Conservation (phyloP, 2,113 vertebrate genomes). For the Pontoporia blainvillei region DNA sequence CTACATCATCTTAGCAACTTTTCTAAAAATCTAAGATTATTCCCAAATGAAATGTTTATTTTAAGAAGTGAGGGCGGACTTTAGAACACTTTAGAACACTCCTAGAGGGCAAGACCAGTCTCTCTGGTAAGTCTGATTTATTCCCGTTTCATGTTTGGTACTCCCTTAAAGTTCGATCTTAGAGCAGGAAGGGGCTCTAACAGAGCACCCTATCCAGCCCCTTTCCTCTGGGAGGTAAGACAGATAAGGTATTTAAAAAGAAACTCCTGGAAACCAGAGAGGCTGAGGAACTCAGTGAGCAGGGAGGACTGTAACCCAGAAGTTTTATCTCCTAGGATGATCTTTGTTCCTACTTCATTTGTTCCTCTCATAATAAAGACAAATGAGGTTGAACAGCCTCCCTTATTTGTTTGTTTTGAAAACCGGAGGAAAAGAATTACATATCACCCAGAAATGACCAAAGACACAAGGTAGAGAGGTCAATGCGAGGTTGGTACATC, state of each 20-base stretch:
- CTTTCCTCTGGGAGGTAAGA: neutral
- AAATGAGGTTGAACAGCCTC: neutral
- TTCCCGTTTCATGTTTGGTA: neutral
- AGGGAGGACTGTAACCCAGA: neutral
- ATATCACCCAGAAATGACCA: neutral
- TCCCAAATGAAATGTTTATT: neutral
- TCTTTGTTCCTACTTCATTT: neutral
- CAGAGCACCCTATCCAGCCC: neutral
- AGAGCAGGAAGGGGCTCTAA: neutral
- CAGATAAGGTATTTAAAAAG: neutral
- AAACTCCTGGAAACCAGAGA: neutral
- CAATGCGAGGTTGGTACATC: neutral
- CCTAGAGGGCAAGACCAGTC: neutral
- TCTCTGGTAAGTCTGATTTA: neutral
- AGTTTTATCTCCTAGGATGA: neutral
- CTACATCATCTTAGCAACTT: slow-evolving; percentile 12
- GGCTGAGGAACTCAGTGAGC: neutral
- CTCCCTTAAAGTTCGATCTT: neutral
- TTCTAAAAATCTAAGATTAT: slow-evolving; percentile 3
- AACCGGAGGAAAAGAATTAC: neutral
- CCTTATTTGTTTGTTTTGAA: neutral
- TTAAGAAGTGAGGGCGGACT: neutral
- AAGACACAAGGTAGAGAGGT: neutral
- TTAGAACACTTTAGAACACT: neutral
- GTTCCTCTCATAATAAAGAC: neutral